Evolutionary conservation across 2,888 invertebrate genomes (phyloP).

Genomic region (Torymus tubicola): DNA sequence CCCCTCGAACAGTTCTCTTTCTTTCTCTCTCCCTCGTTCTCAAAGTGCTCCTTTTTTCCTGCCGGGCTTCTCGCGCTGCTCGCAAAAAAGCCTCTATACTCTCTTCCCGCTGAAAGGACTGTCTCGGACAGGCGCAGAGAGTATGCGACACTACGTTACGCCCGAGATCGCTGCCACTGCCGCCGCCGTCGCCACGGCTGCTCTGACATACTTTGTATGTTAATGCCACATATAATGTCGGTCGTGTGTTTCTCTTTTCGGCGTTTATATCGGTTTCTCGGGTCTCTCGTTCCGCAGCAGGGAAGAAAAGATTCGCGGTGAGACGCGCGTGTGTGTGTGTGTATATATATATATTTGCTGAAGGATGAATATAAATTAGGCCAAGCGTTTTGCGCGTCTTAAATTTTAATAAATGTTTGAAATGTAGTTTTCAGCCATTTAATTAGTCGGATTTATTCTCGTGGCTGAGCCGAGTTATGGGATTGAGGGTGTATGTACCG

Average conservation of each 20-base stretch:
- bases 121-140: conserved; percentile 62
- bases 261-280: conserved; percentile 71
- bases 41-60: not conserved
- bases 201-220: conserved; percentile 77
- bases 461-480: too few relatives aligned
- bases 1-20: too few relatives aligned
- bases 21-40: not conserved
- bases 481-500: too few relatives aligned
- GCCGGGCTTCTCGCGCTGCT: not conserved
- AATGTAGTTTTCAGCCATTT: too few relatives aligned
- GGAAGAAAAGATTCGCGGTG: not conserved
- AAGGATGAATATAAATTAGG: too few relatives aligned
- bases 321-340: not conserved
- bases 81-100: not conserved
- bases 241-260: conserved; percentile 76
- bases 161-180: conserved; percentile 63
- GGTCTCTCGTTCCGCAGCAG: not conserved
- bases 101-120: not conserved
- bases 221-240: conserved; percentile 76
- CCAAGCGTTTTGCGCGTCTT: not conserved
- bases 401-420: conserved; percentile 3
- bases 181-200: conserved; percentile 57
- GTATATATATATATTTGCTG: too few relatives aligned
- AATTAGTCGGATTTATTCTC: too few relatives aligned
- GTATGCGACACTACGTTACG: conserved; percentile 75